Percentiles rank a stretch among this genome's conserved stretches.
Conservation (phyloP, 2,888 invertebrate genomes). For the Alsophila aescularia region DNA sequence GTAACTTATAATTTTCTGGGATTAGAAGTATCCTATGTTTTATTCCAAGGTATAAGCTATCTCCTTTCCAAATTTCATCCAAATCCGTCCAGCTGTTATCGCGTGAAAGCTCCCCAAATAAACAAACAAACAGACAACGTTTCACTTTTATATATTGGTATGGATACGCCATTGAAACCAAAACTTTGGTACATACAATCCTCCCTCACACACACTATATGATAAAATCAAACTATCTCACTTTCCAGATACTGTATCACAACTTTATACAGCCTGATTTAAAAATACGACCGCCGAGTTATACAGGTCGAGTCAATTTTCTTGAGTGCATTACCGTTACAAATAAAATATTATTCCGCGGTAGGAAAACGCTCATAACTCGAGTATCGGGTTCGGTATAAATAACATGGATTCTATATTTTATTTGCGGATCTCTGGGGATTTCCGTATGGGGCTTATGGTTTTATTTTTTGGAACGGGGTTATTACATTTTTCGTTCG, state of each 20-base stretch:
- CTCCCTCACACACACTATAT: no score
- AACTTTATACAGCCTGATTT: slow-evolving; percentile 4
- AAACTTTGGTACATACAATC: no score
- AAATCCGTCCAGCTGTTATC: no score
- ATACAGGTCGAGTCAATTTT: slow-evolving; percentile 56
- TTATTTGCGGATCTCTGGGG: slow-evolving; percentile 54
- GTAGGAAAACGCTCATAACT: slow-evolving; percentile 49
- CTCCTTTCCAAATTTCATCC: no score
- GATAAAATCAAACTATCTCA: neutral
- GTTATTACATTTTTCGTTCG: slow-evolving; percentile 40
- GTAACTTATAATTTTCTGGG: no score
- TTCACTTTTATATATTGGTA: no score
- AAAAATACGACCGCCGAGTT: slow-evolving; percentile 1
- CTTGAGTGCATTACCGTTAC: slow-evolving; percentile 63
- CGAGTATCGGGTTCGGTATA: slow-evolving; percentile 47
- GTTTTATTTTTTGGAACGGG: slow-evolving; percentile 41
- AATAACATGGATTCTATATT: slow-evolving; percentile 56
- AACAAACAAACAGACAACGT: no score
- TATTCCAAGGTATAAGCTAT: no score
- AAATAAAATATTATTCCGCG: slow-evolving; percentile 56
- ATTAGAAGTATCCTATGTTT: no score
- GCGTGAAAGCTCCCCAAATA: no score
- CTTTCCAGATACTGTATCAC: neutral
- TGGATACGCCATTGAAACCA: no score
- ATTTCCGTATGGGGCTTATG: slow-evolving; percentile 45